Evolutionary conservation across 2,888 invertebrate genomes (phyloP), one percentile per base, ranked within the genome.

Genomic region (Xestia c-nigrum): DNA sequence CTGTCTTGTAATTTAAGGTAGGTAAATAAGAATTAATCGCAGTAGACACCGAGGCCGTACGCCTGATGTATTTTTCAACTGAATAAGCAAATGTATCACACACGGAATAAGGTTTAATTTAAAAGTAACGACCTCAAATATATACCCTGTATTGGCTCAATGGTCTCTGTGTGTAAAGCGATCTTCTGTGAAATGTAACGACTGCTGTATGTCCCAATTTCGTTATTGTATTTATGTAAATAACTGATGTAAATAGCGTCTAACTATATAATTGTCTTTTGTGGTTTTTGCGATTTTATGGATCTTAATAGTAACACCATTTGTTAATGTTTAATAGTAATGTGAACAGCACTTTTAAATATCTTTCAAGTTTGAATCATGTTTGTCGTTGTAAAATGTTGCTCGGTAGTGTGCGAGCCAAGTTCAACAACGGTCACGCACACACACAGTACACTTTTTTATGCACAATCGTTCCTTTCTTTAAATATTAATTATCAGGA

Each of bases 221-320:
- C n/a, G 50, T 77, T 70, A 73, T 24, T 87, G 80, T 89, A 88
- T 88, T 79, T 89, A 89, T 88, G 88, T 88, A 88, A 89, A 88
- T 88, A 88, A 83, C 76, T 83, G 70, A 81, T 88, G 89, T 88
- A 89, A 84, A 88, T 89, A 88, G 74, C 72, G 55, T 74, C 68
- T 83, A 81, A 81, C 74, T 84, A 52, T 77, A 46, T 78, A 74
- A 52, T 40, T 72, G 14, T 77, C 3, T 76, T 73, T 85, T 82
- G 69, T 80, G 77, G 61, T 72, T 77, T 80, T 80, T 76, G 59
- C 40, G 63, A 74, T 72, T 70, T 74, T 66, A 81, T 77, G 50
- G 31, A 74, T 74, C 55, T 74, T 72, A 71, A 47, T 57, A 55
- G 57, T 78, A 76, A 72, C 67, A 66, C 19, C 38, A 50, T 64